These are phyloP conservation scores for Oncorhynchus gorbuscha DNA, from an alignment of 2,113 vertebrate genomes.

Conservation along the genomic window DNA sequence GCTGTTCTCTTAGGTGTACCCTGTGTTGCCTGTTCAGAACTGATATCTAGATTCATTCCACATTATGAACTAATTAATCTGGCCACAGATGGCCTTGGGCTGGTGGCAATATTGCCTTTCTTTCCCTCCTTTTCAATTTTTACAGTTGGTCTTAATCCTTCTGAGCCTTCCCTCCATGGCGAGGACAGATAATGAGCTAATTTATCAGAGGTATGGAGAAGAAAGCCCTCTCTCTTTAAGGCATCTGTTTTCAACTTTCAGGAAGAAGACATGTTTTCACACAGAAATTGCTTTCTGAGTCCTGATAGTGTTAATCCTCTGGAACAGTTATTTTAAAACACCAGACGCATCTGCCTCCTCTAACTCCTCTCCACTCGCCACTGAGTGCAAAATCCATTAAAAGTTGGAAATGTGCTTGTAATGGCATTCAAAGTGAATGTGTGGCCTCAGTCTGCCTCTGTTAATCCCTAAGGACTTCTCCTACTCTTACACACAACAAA, in stretches of 20 bases:
- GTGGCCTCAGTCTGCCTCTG: conserved; percentile 30
- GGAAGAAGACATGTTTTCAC: conserved; percentile 54
- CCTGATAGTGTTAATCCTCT: conserved; percentile 68
- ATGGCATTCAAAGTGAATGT: conserved; percentile 58
- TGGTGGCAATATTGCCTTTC: not conserved
- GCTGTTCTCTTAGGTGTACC: too few relatives aligned
- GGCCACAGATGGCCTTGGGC: not conserved
- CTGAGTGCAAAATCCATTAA: conserved; percentile 69
- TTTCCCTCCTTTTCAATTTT: conserved; percentile 16
- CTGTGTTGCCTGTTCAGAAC: not conserved
- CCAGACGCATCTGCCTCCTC: conserved; percentile 26
- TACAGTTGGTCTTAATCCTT: conserved; percentile 40
- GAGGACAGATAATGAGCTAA: conserved; percentile 56
- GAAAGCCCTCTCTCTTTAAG: conserved; percentile 36
- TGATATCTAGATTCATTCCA: not conserved
- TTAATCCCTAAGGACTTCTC: conserved; percentile 24
- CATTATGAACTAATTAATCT: not conserved
- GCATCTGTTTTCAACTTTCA: conserved; percentile 51
- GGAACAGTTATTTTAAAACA: conserved; percentile 58
- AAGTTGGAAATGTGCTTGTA: conserved; percentile 62
- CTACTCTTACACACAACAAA: not conserved
- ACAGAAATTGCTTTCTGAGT: conserved; percentile 61
- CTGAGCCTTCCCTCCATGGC: conserved; percentile 43
- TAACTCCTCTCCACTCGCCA: conserved; percentile 24
- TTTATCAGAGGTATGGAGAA: conserved; percentile 60